A percentile compares a stretch with the other conserved stretches of the same genome.
Conservation (phyloP, 2,113 vertebrate genomes). For the Brienomyrus brachyistius region DNA sequence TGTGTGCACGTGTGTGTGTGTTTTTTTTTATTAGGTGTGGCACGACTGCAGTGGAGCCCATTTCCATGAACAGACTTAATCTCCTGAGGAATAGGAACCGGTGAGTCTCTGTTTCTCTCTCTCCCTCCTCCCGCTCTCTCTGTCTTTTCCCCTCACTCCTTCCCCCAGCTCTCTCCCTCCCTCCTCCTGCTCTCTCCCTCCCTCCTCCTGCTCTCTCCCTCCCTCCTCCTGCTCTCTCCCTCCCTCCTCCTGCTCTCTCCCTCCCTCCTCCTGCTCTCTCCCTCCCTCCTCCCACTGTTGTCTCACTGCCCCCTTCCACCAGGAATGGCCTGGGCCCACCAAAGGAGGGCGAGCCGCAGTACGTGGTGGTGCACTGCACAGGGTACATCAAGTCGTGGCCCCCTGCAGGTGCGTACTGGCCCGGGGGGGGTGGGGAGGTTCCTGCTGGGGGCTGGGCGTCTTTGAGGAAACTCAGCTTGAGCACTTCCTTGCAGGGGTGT, state of each 20-base stretch:
- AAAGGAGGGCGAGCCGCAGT: slow-evolving; percentile 89
- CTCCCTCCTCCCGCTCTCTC: neutral
- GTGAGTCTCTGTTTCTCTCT: slow-evolving; percentile 46
- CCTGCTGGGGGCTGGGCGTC: neutral
- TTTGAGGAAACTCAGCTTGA: neutral
- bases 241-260: too few species aligned
- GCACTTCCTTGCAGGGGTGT: slow-evolving; percentile 66
- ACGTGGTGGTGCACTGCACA: slow-evolving; percentile 92
- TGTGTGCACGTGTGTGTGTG: neutral
- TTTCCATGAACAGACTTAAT: slow-evolving; percentile 79
- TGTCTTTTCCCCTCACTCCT: too few species aligned
- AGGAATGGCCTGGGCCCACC: slow-evolving; percentile 77
- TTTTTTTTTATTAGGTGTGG: slow-evolving; percentile 68
- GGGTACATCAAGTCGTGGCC: slow-evolving; percentile 98
- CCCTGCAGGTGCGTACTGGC: slow-evolving; percentile 66
- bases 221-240: neutral
- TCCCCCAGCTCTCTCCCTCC: too few species aligned
- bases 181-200: too few species aligned
- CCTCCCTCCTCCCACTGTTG: neutral
- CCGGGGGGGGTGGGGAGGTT: neutral
- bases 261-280: too few species aligned
- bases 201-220: neutral
- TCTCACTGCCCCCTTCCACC: neutral
- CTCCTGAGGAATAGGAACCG: slow-evolving; percentile 84
- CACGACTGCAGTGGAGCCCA: slow-evolving; percentile 67